Base-by-base conservation (phyloP, 2,888 invertebrate species). In the Apamea anceps region DNA sequence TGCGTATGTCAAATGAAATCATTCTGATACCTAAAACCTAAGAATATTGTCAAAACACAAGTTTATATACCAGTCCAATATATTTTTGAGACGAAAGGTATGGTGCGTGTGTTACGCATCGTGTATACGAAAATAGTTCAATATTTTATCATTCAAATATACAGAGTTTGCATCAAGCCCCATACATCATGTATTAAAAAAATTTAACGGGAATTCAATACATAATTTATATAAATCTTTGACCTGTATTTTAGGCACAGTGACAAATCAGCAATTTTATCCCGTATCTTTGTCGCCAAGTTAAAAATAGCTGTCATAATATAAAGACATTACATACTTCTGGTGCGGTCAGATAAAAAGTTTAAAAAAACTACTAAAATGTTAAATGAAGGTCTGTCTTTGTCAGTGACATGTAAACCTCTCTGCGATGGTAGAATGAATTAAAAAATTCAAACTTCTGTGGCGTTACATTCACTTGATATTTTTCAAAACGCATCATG, bases 1-100 rank as follows among this genome's bases (percentile, higher is more conserved):
- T 82, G 86, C 83, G n/a, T 60, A 57, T 85, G 28, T 66, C n/a
- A 48, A 73, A 82, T 75, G 63, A 12, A 54, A 54, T 63, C 25
- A 18, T 28, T 70, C 25, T 28, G 42, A 15, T 60, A 32, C 10
- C 37, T 82, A 32, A 21, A 60, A 60, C 37, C 37, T 54, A 68
- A 25, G 15, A n/a, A 37, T 28, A 54, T 48, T 57, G 15, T 1
- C 0, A 66, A 51, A 75, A 75, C 15, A 42, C 13, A 57, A 60
- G 5, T 67, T 28, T 51, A 32, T 32, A n/a, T 57, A 45, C 3
- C 12, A 25, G 45, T 32, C 18, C 10, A 37, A 54, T 37, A 68
- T 66, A n/a, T n/a, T 60, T 81, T 66, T 48, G 21, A 18, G n/a
- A n/a, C 21, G 25, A 48, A 32, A 8, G 15, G 45, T 37, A 37